Evolutionary conservation across 2,888 invertebrate species (phyloP), one percentile per base, ranked within the genome.

Genomic region (Andrena marginata): DNA sequence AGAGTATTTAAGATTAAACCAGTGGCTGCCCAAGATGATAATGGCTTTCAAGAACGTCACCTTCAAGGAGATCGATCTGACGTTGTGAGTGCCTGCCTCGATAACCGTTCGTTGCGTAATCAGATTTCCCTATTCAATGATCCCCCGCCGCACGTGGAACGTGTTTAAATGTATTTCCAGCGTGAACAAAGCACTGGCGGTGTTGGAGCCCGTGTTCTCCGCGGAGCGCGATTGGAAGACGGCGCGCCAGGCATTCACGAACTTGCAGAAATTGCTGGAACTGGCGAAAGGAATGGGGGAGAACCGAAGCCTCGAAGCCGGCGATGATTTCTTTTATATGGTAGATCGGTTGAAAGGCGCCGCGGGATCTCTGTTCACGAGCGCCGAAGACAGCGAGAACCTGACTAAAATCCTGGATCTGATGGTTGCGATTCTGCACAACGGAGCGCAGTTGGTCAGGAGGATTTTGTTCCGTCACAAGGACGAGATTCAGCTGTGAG

Each of bases 1-100:
- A 0, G 89, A 92, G 0, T 95, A 95, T 80, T 77, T 95, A n/a
- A 91, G 84, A 76, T 76, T 93, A 2, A 90, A 91, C 0, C 86
- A 91, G 63, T 93, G 93, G 93, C n/a, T 93, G 56, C 93, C 93
- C 0, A 90, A 89, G 74, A 81, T 91, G 42, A 87, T 93, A 59
- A 84, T 87, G 26, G 82, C 89, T 16, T 92, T 93, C 69, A 88
- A 88, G 68, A 88, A 91, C 64, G 89, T 91, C 33, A 90, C 89
- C 3, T 88, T 92, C 70, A 90, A 90, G 70, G 88, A 91, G 54
- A 91, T 93, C 68, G 92, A 93, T 62, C 68, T 91, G 2, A 72
- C 81, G 5, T 90, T 93, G 93, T 93, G 78, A 93, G 91, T 89
- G 70, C 10, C 31, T 1, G 2, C 23, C 35, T 10, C 26, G 33